phyloP scores from a whole-genome alignment of 2,888 invertebrate species.

The Aquatica leii region DNA sequence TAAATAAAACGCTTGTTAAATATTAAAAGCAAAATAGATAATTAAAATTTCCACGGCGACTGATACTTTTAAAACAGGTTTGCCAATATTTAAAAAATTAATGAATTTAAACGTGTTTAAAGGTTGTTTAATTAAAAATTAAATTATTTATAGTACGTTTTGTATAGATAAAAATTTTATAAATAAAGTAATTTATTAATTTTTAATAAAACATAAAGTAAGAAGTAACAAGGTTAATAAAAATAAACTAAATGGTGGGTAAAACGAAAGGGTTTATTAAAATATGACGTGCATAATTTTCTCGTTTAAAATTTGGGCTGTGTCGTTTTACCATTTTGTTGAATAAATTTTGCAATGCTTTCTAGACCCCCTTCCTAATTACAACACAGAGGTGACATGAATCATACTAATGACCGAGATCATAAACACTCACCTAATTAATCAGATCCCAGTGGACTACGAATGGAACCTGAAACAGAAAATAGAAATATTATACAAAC shows the following conservation, averaged over 20 bases:
- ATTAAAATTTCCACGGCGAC: too few relatives aligned
- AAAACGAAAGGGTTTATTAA: slow-evolving; percentile 23
- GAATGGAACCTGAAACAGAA: slow-evolving; percentile 31
- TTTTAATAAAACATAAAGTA: too few relatives aligned
- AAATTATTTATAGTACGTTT: too few relatives aligned
- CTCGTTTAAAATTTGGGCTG: slow-evolving; percentile 28
- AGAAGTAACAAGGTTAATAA: background rate
- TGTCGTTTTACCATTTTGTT: slow-evolving; percentile 26
- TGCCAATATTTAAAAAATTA: too few relatives aligned
- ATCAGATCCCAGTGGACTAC: slow-evolving; percentile 43
- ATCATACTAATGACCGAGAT: slow-evolving; percentile 54
- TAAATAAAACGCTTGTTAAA: too few relatives aligned
- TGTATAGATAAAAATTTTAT: too few relatives aligned
- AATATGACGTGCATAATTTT: slow-evolving; percentile 28
- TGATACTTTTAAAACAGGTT: too few relatives aligned
- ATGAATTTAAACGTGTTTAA: too few relatives aligned
- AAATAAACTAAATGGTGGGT: slow-evolving; percentile 2
- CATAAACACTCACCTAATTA: slow-evolving; percentile 56
- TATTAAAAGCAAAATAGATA: too few relatives aligned
- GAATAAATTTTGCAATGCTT: slow-evolving; percentile 29
- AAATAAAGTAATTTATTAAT: too few relatives aligned
- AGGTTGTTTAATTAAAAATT: too few relatives aligned
- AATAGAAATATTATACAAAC: slow-evolving; percentile 7
- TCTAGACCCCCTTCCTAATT: slow-evolving; percentile 43
- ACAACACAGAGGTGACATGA: slow-evolving; percentile 48